phyloP scores from a whole-genome alignment of 1,140 invertebrate genomes.

The Steinernema khuongi region DNA sequence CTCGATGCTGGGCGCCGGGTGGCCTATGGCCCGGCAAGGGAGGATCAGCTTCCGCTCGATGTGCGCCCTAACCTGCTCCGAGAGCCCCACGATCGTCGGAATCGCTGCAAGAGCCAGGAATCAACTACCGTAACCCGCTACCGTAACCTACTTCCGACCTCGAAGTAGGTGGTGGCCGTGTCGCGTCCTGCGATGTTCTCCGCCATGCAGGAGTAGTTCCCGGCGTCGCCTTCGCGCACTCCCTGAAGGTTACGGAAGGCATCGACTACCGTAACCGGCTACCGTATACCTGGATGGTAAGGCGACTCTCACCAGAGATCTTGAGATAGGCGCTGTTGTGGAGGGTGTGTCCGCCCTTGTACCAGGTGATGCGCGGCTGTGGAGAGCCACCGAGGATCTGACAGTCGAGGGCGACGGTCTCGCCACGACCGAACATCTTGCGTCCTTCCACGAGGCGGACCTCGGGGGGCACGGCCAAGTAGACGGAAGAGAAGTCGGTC shows the following conservation, averaged over 20 bases:
- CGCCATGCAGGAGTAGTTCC: conserved; percentile 61
- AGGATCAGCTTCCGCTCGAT: conserved; percentile 60
- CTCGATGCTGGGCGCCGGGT: conserved; percentile 54
- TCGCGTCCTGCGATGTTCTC: conserved; percentile 61
- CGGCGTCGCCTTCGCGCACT: conserved; percentile 54
- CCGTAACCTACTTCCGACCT: conserved; percentile 61
- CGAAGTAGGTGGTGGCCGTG: conserved; percentile 53
- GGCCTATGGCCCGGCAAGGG: conserved; percentile 56
- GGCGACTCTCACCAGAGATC: conserved; percentile 22
- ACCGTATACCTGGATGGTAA: not conserved
- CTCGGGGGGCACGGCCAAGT: conserved; percentile 58
- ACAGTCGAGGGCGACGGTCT: conserved; percentile 47
- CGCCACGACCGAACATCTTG: conserved; percentile 57
- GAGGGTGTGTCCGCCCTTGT: conserved; percentile 57
- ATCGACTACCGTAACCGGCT: not conserved
- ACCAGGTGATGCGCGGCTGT: conserved; percentile 61
- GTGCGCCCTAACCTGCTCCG: conserved; percentile 58
- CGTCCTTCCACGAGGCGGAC: conserved; percentile 55
- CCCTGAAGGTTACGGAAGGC: conserved; percentile 30
- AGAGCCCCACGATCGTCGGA: conserved; percentile 58
- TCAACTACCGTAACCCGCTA: conserved; percentile 18
- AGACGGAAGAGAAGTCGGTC: conserved; percentile 44
- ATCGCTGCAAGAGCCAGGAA: conserved; percentile 55
- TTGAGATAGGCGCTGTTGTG: conserved; percentile 26
- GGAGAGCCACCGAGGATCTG: conserved; percentile 60